Evolutionary conservation across 2,797 vertebrate genomes (phyloP), one percentile per base, ranked within the genome.

Genomic region (Helicolenus hilgendorfi): DNA sequence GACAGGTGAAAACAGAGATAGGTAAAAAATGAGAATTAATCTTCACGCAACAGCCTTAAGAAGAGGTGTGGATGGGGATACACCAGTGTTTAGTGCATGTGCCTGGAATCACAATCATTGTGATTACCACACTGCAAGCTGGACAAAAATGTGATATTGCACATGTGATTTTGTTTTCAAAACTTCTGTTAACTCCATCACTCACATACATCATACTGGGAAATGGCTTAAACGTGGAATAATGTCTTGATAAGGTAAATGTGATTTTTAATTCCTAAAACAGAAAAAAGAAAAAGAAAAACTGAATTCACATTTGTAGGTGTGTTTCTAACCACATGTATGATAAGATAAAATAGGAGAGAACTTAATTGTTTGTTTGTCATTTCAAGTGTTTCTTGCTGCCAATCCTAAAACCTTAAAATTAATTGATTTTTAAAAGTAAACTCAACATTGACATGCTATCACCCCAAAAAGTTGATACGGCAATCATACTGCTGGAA

Each of bases 1-100:
- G 90, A 86, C 96, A 96, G 94, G 95, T 97, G 95, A 96, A 85
- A 84, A 89, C 26, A 69, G 84, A 93, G 95, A 97, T 96, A 96
- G 81, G 31, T 68, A 72, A 84, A 41, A 53, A 22, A 55, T 49
- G 1, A 18, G 62, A 83, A 85, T 85, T 83, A 92, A 93, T 96
- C 88, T 92, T 91, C 4, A 79, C 59, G 49, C 64, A 83, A 45
- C 85, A 93, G 90, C 78, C 60, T 80, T 72, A 60, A 68, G 58
- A 90, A 53, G 70, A 83, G 49, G 78, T 14, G 41, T 87, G 72
- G 72, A 80, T 29, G 49, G 80, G 70, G 69, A 83, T n/a, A 20
- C 36, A 69, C 18, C 68, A 31, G 22, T 63, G 56, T 89, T 84
- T 77, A 58, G 22, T 59, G 82, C 56, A 87, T 86, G 88, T 74